Percentiles rank a stretch among this genome's conserved stretches.
Evolutionary conservation across 2,113 vertebrate species (phyloP).

Genomic region (Chelonoidis abingdonii): DNA sequence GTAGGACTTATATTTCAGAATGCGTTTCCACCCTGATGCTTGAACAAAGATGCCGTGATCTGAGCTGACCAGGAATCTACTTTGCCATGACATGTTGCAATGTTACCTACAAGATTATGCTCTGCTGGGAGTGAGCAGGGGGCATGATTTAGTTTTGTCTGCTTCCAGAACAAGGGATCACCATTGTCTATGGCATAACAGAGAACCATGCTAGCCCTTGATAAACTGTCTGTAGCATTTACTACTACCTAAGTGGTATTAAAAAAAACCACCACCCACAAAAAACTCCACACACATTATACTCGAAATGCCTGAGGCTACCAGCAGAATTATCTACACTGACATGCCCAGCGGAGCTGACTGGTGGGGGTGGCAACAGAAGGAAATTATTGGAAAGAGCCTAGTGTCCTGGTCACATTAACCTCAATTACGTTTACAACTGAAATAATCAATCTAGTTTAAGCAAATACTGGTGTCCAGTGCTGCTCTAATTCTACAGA

Average conservation of each 20-base stretch:
- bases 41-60: neutral
- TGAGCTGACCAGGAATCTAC: neutral
- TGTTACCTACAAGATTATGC: neutral
- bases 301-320: neutral
- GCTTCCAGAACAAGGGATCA: neutral
- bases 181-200: neutral
- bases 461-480: neutral
- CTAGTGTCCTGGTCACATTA: neutral
- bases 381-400: neutral
- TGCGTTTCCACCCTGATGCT: neutral
- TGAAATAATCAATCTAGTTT: neutral
- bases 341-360: neutral
- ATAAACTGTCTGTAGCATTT: rapidly evolving
- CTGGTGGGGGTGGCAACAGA: neutral
- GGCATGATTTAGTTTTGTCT: neutral
- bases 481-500: neutral
- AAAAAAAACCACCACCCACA: rapidly evolving
- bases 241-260: neutral
- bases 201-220: neutral
- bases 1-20: neutral
- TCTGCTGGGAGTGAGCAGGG: neutral
- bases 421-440: neutral
- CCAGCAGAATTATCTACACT: neutral
- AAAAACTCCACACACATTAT: neutral
- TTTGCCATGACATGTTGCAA: neutral